Base-by-base conservation (phyloP, 2,888 invertebrate species). In the Sarcophaga variegata region DNA sequence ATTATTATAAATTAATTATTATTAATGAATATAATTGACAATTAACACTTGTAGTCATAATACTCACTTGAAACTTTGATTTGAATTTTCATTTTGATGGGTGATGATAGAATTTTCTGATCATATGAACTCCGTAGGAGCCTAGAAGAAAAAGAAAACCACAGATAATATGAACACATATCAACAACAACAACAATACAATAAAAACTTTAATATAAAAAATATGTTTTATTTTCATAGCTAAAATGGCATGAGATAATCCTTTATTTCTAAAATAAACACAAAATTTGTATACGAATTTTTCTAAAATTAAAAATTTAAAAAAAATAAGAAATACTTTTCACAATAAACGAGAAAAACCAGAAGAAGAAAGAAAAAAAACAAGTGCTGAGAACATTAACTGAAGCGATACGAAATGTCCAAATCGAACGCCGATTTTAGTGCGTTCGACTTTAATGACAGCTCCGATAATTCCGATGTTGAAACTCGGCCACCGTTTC, bases 381-480 rank as follows among this genome's bases (percentile, higher is more conserved):
- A 79, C 47, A 45, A 67, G 37, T 63, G 60, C 77, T 22, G 49
- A 66, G 49, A 82, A 74, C 76, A 64, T 47, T 54, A 63, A 14
- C 37, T 59, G 66, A 81, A 83, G 81, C 75, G 72, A 87, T 14
- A 84, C 88, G 90, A 88, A 85, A 91, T 91, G 91, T 90, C 91
- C 85, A 91, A 91, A 89, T 89, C 91, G 88, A 90, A 90, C 82
- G 89, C 91, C 87, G 93, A 93, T 89, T 93, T 93, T 80, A 93
- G 93, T 90, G 93, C 93, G 85, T 93, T 93, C 90, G 93, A 93
- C 89, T 93, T 93, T 85, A 93, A 93, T 89, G 93, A 93, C 80
- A 93, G 90, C 88, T 88, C 92, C 88, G 93, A 93, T 84, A 93
- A 93, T 90, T 93, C 92, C 88, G 93, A 93, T 90, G 91, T 90